A percentile compares a stretch with the other conserved stretches of the same genome.
phyloP scores from a whole-genome alignment of 2,113 vertebrate species.

The Anas platyrhynchos region DNA sequence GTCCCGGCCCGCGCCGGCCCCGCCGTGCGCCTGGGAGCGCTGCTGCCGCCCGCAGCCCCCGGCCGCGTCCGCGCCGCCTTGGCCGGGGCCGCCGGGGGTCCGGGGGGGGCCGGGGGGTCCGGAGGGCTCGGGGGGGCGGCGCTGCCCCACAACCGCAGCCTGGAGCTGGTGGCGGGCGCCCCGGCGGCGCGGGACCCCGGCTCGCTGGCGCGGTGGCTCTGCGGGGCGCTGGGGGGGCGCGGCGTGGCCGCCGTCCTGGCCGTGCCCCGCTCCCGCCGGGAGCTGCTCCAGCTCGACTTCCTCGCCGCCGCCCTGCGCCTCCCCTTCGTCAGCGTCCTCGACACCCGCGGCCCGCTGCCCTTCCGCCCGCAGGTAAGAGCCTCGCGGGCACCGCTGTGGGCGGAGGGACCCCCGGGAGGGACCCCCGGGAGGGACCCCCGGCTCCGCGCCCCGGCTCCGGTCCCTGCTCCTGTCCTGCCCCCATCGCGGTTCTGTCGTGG shows the following conservation, averaged over 20 bases:
- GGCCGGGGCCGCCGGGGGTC: neutral
- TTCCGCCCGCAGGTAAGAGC: slow-evolving; percentile 83
- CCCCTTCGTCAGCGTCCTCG: slow-evolving; percentile 87
- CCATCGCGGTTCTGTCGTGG: too few species aligned
- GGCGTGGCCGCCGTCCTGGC: slow-evolving; percentile 86
- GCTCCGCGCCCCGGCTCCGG: neutral
- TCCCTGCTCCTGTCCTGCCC: neutral
- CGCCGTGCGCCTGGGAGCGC: slow-evolving; percentile 83
- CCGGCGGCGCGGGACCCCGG: slow-evolving; percentile 80
- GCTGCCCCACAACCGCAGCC: slow-evolving; percentile 83
- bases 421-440: neutral
- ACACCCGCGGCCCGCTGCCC: slow-evolving; percentile 80
- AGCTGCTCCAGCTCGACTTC: slow-evolving; percentile 89
- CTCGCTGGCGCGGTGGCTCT: slow-evolving; percentile 83
- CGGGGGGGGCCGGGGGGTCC: neutral
- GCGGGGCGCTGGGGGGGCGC: slow-evolving; percentile 81
- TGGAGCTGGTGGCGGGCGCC: slow-evolving; percentile 78
- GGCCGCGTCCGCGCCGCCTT: slow-evolving; percentile 75
- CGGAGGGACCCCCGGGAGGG: neutral
- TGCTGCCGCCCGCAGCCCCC: slow-evolving; percentile 76
- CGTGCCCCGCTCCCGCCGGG: slow-evolving; percentile 76
- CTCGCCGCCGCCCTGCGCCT: slow-evolving; percentile 85
- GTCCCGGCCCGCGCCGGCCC: slow-evolving; percentile 76
- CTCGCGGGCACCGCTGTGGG: neutral
- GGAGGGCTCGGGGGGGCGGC: neutral